phyloP scores from a whole-genome alignment of 2,797 vertebrate species.

The Pangasius krempfi region DNA sequence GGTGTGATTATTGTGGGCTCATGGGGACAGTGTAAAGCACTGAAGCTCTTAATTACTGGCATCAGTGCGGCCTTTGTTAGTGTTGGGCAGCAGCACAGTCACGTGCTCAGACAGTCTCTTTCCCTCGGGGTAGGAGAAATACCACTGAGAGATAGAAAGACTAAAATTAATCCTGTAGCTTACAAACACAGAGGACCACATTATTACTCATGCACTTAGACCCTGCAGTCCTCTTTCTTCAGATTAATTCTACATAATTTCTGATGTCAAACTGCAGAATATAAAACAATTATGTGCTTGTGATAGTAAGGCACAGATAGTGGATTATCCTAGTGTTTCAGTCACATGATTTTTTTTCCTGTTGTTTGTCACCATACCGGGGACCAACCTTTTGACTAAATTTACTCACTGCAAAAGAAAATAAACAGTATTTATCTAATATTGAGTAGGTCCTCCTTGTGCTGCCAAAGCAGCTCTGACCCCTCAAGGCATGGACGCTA shows the following conservation, averaged over 20 bases:
- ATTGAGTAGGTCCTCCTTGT: too few relatives aligned
- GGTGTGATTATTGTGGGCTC: not conserved
- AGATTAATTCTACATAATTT: not conserved
- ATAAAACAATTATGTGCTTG: not conserved
- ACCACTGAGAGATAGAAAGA: not conserved
- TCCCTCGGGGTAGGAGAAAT: not conserved
- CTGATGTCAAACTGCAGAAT: not conserved
- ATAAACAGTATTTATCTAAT: not conserved
- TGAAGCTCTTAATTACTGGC: slow-evolving; percentile 18
- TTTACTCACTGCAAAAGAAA: not conserved
- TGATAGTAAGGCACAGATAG: not conserved
- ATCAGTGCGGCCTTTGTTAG: slow-evolving; percentile 19
- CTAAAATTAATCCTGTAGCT: not conserved
- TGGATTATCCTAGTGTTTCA: not conserved
- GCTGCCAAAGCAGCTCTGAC: too few relatives aligned
- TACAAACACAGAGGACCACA: not conserved
- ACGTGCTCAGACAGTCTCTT: not conserved
- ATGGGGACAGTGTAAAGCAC: not conserved
- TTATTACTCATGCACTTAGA: not conserved
- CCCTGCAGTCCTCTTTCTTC: not conserved
- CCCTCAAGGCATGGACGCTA: too few relatives aligned
- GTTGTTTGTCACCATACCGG: too few relatives aligned
- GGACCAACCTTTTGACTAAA: not conserved
- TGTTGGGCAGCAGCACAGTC: not conserved
- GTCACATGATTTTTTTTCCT: not conserved